Conservation (phyloP, 2,797 vertebrate genomes). For the Ctenopoma kingsleyae region DNA sequence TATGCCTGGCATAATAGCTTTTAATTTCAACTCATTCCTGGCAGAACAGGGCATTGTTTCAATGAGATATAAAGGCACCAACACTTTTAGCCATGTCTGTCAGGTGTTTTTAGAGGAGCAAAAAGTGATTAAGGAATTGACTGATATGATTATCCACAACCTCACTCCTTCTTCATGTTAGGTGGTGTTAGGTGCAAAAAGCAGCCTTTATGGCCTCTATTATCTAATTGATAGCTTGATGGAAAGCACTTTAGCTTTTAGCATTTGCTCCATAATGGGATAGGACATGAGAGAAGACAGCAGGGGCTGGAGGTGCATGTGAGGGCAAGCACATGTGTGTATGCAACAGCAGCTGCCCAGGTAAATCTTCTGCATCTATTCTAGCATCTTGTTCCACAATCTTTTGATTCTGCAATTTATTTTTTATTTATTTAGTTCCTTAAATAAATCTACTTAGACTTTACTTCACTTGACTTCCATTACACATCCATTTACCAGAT, state of each 20-base stretch:
- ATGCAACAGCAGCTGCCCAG: neutral
- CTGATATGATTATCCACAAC: slow-evolving; percentile 46
- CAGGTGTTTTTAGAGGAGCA: slow-evolving; percentile 12
- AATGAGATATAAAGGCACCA: neutral
- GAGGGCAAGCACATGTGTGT: neutral
- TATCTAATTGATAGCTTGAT: slow-evolving; percentile 62
- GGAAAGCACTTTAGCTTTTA: slow-evolving; percentile 70
- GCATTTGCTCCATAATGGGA: slow-evolving; percentile 53
- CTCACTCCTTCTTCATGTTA: slow-evolving; percentile 18
- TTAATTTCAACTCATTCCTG: neutral
- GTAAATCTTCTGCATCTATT: slow-evolving; percentile 3
- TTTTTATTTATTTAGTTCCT: neutral
- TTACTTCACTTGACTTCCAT: neutral
- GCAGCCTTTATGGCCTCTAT: slow-evolving; percentile 43
- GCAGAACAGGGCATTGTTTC: neutral
- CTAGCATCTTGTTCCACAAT: neutral
- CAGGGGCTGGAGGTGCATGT: neutral
- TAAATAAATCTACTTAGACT: neutral
- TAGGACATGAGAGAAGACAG: slow-evolving; percentile 28
- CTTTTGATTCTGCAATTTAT: neutral
- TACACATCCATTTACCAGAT: slow-evolving; percentile 1
- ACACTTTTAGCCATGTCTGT: neutral
- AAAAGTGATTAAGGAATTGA: slow-evolving; percentile 43
- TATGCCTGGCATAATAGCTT: neutral
- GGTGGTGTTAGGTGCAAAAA: slow-evolving; percentile 50